Percentiles rank a stretch among this genome's conserved stretches.
Conservation (phyloP, 2,797 vertebrate species). For the Rhabdomys pumilio region DNA sequence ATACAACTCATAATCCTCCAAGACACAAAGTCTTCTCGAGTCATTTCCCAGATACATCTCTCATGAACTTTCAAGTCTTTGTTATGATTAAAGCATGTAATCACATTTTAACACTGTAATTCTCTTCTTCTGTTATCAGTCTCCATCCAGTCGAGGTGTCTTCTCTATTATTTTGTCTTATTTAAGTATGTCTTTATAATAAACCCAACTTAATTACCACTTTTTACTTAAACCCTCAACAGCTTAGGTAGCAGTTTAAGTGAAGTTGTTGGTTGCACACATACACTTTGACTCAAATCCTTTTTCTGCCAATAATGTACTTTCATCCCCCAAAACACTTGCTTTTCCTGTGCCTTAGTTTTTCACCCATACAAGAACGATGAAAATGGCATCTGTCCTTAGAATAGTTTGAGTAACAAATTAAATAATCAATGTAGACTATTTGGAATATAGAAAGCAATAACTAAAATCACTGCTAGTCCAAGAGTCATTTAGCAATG, state of each 20-base stretch:
- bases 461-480: background rate
- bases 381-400: conserved; percentile 7
- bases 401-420: conserved; percentile 34
- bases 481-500: background rate
- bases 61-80: conserved; percentile 10
- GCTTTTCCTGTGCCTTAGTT: background rate
- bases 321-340: background rate
- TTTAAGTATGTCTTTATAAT: conserved; percentile 45
- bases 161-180: conserved; percentile 21
- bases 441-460: background rate
- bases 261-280: background rate
- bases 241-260: conserved; percentile 27
- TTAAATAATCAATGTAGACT: conserved; percentile 31
- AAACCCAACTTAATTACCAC: conserved; percentile 26
- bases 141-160: background rate
- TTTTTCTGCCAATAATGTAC: conserved; percentile 17
- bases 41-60: background rate
- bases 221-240: background rate
- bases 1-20: conserved; percentile 40
- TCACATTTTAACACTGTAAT: conserved; percentile 26
- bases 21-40: background rate
- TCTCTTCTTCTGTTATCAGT: background rate
- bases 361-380: background rate
- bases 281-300: background rate
- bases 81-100: background rate